Evolutionary conservation across 2,888 invertebrate species (phyloP), one percentile per base, ranked within the genome.

Genomic region (Xanthorhoe spadicearia): DNA sequence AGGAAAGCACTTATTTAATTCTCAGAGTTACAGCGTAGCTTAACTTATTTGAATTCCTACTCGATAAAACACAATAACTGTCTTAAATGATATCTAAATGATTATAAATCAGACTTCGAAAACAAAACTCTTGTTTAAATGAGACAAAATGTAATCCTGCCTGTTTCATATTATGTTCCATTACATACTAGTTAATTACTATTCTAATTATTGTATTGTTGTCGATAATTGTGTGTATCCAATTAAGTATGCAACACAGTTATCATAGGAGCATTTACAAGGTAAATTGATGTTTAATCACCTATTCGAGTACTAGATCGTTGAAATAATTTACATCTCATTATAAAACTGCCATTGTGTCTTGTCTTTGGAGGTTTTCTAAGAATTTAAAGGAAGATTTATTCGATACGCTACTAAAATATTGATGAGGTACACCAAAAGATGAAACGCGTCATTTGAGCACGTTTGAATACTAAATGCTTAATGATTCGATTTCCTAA

Each of bases 311-410:
- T 15, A 48, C 43, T 43, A 10, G 13, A n/a, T 43, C n/a, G 43
- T 7, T 43, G 13, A 32, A 32, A 32, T 28, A 59, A 59, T 59
- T 19, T 38, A 38, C 35, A 43, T 51, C 51, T 19, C 13, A 51
- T 51, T 51, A 43, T 1, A 55, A 49, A 38, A 35, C n/a, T 15
- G 9, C 58, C 23, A 51, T 51, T 56, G 50, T 62, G 43, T 55
- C 19, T 28, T 54, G 58, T 58, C 48, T 58, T 54, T 13, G 15
- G 32, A 28, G 46, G 43, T 61, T 17, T 60, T 59, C 50, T 18
- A 43, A 48, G 57, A 61, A 59, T 70, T 63, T 56, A 54, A 58
- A 60, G 49, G 53, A 62, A 60, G 69, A 69, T 71, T 69, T 68
- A 71, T 70, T 59, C 49, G 43, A n/a, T 53, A 65, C 73, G 49